A percentile compares a stretch with the other conserved stretches of the same genome.
These are phyloP conservation scores for Meghimatium bilineatum DNA, from an alignment of 2,888 invertebrate genomes.

Conservation along the genomic window DNA sequence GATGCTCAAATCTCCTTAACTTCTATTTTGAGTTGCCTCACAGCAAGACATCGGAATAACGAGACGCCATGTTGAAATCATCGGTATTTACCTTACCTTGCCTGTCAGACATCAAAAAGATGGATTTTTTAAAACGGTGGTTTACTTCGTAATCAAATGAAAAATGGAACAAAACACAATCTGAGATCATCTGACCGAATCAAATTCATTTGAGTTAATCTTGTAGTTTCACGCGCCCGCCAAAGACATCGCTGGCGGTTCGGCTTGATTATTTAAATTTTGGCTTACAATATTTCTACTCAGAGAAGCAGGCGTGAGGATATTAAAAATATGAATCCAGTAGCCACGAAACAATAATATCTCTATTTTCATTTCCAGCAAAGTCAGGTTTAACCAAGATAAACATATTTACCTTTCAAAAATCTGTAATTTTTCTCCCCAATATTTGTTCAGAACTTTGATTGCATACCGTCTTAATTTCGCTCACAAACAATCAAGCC, in stretches of 20 bases:
- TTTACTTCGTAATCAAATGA: constrained; percentile 11
- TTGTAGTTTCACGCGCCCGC: constrained; percentile 30
- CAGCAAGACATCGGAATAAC: constrained; percentile 14
- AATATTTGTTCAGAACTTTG: constrained; percentile 3
- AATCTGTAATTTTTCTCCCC: background rate
- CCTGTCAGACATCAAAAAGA: background rate
- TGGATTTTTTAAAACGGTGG: background rate
- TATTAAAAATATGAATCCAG: background rate
- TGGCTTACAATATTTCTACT: constrained; percentile 17
- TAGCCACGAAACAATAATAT: background rate
- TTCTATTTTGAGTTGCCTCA: background rate
- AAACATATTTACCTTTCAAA: constrained; percentile 15
- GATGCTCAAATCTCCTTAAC: background rate
- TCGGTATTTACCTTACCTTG: constrained; percentile 12
- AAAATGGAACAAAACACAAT: background rate
- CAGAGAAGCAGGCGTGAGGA: background rate
- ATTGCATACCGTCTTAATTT: constrained; percentile 11
- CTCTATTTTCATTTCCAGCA: background rate
- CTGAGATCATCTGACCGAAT: constrained; percentile 18
- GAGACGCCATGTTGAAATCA: constrained; percentile 19
- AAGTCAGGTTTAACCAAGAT: background rate
- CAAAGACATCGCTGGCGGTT: background rate
- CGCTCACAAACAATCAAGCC: background rate
- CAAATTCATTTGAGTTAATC: constrained; percentile 16
- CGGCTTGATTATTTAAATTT: background rate